phyloP scores from a whole-genome alignment of 2,797 vertebrate genomes.

The Heterohyrax brucei region DNA sequence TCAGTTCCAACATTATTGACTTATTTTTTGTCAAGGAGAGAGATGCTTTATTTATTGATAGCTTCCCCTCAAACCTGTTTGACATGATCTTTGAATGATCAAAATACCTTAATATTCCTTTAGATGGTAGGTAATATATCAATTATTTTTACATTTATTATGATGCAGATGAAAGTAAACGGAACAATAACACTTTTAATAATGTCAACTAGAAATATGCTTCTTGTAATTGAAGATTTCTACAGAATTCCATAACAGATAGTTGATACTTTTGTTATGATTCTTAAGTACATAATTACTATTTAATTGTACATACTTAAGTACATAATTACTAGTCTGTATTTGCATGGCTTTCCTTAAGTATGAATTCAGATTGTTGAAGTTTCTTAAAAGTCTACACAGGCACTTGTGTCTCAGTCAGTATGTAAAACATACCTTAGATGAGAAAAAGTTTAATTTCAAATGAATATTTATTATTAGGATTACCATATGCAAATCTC shows the following conservation, averaged over 20 bases:
- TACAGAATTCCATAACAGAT: constrained; percentile 33
- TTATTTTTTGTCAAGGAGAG: constrained; percentile 30
- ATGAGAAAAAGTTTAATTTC: not conserved
- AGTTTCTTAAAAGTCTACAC: not conserved
- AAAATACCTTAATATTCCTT: constrained; percentile 36
- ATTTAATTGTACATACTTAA: not conserved
- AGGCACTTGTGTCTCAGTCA: not conserved
- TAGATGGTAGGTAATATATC: constrained; percentile 44
- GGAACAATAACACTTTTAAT: constrained; percentile 61
- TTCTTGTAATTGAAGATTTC: constrained; percentile 15
- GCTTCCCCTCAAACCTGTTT: constrained; percentile 35
- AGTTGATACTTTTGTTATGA: not conserved
- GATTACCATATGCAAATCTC: not conserved
- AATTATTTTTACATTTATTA: constrained; percentile 70
- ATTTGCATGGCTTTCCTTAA: not conserved
- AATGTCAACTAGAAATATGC: constrained; percentile 28
- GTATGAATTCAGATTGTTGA: not conserved
- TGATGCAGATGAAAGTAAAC: constrained; percentile 45
- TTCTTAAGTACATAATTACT: constrained; percentile 1
- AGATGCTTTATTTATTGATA: constrained; percentile 61
- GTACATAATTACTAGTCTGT: not conserved
- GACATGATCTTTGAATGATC: constrained; percentile 29
- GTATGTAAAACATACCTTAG: not conserved
- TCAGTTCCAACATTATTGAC: not conserved
- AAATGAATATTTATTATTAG: not conserved